phyloP scores from a whole-genome alignment of 2,113 vertebrate genomes.

The Microtus ochrogaster region DNA sequence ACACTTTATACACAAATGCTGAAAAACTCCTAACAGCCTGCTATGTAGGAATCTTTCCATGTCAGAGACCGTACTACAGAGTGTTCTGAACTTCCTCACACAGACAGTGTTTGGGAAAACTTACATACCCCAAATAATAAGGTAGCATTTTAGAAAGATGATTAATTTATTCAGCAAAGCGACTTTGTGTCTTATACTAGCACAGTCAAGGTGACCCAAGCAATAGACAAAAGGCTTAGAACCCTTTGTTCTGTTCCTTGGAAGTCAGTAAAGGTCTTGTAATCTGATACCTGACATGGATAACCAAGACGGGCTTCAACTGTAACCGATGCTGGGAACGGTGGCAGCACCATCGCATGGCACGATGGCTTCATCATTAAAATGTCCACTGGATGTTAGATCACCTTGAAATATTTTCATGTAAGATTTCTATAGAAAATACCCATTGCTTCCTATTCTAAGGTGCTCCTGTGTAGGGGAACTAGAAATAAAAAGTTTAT shows the following conservation, averaged over 20 bases:
- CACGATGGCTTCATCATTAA: slow-evolving; percentile 46
- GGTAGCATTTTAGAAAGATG: not conserved
- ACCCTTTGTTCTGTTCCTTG: slow-evolving; percentile 10
- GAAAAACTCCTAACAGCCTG: not conserved
- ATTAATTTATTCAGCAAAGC: slow-evolving; percentile 37
- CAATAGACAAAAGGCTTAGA: not conserved
- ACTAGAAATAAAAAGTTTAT: not conserved
- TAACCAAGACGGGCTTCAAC: slow-evolving; percentile 24
- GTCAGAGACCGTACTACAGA: not conserved
- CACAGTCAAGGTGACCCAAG: slow-evolving; percentile 47
- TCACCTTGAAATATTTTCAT: slow-evolving; percentile 47
- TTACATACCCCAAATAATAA: slow-evolving; percentile 19
- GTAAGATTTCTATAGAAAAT: slow-evolving; percentile 37
- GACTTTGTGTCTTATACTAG: not conserved
- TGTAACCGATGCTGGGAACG: not conserved
- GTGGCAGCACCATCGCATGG: not conserved
- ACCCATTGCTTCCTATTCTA: not conserved
- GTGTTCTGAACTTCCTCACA: not conserved
- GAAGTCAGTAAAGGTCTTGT: not conserved
- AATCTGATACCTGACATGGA: not conserved
- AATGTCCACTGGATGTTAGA: not conserved
- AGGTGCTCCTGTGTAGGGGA: not conserved
- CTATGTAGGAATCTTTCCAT: not conserved
- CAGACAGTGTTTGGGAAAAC: not conserved
- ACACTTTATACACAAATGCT: no score